Percentiles rank a stretch among this genome's conserved stretches.
These are phyloP conservation scores for Cygnus atratus DNA, from an alignment of 2,113 vertebrate species.

Conservation along the genomic window DNA sequence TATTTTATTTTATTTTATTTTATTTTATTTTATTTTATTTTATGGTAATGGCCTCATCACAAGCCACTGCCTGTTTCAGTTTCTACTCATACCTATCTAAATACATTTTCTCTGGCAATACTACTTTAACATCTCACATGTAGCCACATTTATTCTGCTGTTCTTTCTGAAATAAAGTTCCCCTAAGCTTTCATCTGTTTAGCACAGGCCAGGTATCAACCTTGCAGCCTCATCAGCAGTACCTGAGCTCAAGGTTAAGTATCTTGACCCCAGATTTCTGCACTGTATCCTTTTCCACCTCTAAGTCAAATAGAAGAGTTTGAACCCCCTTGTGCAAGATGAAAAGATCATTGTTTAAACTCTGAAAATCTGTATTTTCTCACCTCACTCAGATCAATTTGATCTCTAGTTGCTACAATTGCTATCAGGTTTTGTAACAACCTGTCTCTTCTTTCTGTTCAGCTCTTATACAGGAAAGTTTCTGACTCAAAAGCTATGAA, in stretches of 20 bases:
- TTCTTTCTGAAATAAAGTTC: not conserved
- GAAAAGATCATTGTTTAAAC: slow-evolving; percentile 27
- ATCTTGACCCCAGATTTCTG: not conserved
- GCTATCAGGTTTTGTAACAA: not conserved
- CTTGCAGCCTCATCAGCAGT: not conserved
- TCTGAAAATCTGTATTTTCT: not conserved
- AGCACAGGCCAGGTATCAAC: not conserved
- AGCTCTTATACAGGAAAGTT: not conserved
- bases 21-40: not conserved
- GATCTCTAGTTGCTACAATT: not conserved
- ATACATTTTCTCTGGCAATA: not conserved
- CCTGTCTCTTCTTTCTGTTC: not conserved
- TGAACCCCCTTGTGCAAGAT: not conserved
- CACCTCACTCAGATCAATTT: not conserved
- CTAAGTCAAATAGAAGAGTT: slow-evolving; percentile 3
- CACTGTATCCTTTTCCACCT: not conserved
- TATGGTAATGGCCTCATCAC: not conserved
- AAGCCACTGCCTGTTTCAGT: not conserved
- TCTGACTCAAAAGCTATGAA: not conserved
- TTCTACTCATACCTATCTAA: not conserved
- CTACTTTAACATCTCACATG: not conserved
- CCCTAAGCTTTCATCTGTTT: not conserved
- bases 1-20: not conserved
- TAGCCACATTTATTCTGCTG: not conserved
- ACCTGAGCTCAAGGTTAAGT: slow-evolving; percentile 22